A percentile compares a stretch with the other conserved stretches of the same genome.
Evolutionary conservation across 2,797 vertebrate species (phyloP).

Genomic region (Rhodeus uyekii): DNA sequence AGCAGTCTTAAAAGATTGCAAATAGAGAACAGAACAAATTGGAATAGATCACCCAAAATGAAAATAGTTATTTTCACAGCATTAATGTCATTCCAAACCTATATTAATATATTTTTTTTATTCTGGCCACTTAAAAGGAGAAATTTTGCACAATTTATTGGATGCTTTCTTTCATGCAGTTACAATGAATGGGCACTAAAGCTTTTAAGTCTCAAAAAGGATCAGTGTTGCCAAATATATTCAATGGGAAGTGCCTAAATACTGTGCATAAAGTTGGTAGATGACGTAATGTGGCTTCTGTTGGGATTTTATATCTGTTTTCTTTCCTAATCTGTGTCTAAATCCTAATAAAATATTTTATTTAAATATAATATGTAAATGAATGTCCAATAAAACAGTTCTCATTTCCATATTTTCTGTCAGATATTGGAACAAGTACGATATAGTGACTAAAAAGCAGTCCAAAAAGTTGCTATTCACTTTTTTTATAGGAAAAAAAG

Average conservation of each 20-base stretch:
- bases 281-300: not conserved
- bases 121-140: not conserved
- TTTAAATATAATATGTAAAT: not conserved
- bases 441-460: not conserved
- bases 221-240: not conserved
- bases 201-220: not conserved
- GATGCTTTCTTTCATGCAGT: not conserved
- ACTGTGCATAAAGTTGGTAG: not conserved
- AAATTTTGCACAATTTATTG: not conserved
- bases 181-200: not conserved
- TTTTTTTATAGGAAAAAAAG: too few species aligned
- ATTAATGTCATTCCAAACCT: not conserved
- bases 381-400: not conserved
- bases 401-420: not conserved
- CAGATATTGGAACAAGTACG: not conserved
- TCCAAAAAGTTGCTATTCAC: not conserved
- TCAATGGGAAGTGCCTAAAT: not conserved
- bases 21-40: not conserved
- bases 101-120: not conserved
- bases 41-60: not conserved
- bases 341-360: not conserved
- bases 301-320: not conserved
- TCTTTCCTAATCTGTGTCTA: not conserved
- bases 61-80: not conserved
- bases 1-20: not conserved